Percentiles rank a stretch among this genome's conserved stretches.
Conservation (phyloP, 2,797 vertebrate genomes). For the Pseudochirops cupreus region DNA sequence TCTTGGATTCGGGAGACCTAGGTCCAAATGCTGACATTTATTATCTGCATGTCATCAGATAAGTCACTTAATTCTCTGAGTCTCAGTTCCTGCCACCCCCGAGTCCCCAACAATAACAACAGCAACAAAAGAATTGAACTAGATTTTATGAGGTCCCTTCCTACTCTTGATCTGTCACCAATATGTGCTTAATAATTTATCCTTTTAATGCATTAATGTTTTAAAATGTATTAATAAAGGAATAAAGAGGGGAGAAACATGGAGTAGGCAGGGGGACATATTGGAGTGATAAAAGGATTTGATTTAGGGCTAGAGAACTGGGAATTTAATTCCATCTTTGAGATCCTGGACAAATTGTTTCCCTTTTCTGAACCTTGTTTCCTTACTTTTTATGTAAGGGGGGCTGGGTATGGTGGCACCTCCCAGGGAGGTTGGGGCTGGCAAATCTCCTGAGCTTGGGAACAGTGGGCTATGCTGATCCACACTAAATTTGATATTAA, state of each 20-base stretch:
- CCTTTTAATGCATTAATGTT: neutral
- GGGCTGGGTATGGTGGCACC: neutral
- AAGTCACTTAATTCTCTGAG: neutral
- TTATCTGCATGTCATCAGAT: neutral
- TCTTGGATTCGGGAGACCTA: neutral
- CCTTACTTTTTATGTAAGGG: neutral
- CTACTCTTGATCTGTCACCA: neutral
- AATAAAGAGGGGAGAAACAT: neutral
- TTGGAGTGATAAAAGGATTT: neutral
- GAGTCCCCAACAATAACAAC: neutral
- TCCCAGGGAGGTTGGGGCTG: neutral
- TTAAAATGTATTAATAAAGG: constrained; percentile 6
- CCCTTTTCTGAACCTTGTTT: neutral
- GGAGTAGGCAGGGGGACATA: neutral
- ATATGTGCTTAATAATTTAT: neutral
- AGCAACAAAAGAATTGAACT: neutral
- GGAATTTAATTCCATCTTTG: neutral
- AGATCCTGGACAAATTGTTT: neutral
- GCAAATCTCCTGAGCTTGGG: neutral
- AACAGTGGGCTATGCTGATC: neutral
- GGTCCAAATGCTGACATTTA: neutral
- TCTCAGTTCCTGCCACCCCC: neutral
- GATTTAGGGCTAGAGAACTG: neutral
- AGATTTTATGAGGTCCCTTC: neutral
- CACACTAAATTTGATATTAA: neutral